A percentile compares a stretch with the other conserved stretches of the same genome.
phyloP scores from a whole-genome alignment of 2,113 vertebrate genomes.

The Symphodus melops region DNA sequence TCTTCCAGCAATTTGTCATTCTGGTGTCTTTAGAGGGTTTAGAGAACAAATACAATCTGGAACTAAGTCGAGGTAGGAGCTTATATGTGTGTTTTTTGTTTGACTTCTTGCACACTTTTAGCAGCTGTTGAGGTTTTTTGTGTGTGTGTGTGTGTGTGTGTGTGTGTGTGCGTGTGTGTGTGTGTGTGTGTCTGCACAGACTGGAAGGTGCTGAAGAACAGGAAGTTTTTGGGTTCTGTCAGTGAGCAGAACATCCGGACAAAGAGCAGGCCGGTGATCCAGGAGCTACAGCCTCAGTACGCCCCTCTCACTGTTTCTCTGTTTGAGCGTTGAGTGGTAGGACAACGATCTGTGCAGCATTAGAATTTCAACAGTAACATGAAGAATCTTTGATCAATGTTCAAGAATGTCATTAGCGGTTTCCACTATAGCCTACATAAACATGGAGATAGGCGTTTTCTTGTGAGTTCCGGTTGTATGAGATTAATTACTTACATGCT shows the following conservation, averaged over 20 bases:
- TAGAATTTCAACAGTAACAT: not conserved
- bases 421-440: too few relatives aligned
- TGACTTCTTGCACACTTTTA: not conserved
- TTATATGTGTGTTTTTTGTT: not conserved
- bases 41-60: conserved; percentile 88
- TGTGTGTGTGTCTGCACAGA: conserved; percentile 72
- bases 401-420: not conserved
- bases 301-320: not conserved
- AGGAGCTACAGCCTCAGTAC: conserved; percentile 83
- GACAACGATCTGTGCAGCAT: not conserved
- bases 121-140: not conserved
- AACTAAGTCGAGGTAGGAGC: conserved; percentile 81
- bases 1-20: conserved; percentile 91
- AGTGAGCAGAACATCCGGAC: conserved; percentile 89
- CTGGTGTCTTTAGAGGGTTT: conserved; percentile 89
- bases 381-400: not conserved
- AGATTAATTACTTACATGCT: not conserved
- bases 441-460: too few relatives aligned
- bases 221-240: conserved; percentile 88
- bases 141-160: too few relatives aligned
- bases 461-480: not conserved
- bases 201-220: conserved; percentile 89
- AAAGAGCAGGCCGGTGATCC: conserved; percentile 85
- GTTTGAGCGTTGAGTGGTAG: too few relatives aligned
- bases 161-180: too few relatives aligned